Conservation (phyloP, 92 coral and sea anemone species). For the Plumapathes pennacea region DNA sequence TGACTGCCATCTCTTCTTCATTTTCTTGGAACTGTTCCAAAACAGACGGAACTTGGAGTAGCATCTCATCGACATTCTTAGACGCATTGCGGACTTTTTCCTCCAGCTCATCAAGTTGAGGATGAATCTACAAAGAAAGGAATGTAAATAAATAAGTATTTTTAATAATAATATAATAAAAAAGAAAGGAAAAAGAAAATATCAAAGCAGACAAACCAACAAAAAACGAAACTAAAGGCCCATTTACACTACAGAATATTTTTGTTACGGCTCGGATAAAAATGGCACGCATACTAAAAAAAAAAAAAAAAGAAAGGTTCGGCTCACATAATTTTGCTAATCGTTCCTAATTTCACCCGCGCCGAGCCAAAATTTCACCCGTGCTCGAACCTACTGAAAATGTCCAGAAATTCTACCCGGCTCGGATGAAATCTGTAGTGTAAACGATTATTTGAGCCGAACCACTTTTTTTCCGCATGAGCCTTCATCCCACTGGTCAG, state of each 20-base stretch:
- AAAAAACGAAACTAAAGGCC: background rate
- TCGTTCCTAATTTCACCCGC: no score
- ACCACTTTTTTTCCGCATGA: no score
- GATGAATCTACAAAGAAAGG: conserved; percentile 34
- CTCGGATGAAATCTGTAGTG: no score
- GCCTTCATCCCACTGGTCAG: no score
- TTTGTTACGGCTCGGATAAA: background rate
- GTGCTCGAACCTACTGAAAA: no score
- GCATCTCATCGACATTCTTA: conserved; percentile 44
- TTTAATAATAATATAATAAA: background rate
- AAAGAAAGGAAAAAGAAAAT: background rate
- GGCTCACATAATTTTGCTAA: no score
- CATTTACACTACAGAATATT: background rate
- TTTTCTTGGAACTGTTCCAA: conserved; percentile 60
- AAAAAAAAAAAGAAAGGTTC: background rate
- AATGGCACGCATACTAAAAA: background rate
- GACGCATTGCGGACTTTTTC: conserved; percentile 49
- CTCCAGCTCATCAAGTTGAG: conserved; percentile 59
- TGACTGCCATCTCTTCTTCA: conserved; percentile 44
- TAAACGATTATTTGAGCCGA: no score
- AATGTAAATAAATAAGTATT: background rate
- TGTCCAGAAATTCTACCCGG: no score
- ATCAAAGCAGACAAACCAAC: background rate
- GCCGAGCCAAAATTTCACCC: no score
- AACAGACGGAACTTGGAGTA: conserved; percentile 50